Evolutionary conservation across 2,888 invertebrate species (phyloP).

Genomic region (Drosophila emarginata): DNA sequence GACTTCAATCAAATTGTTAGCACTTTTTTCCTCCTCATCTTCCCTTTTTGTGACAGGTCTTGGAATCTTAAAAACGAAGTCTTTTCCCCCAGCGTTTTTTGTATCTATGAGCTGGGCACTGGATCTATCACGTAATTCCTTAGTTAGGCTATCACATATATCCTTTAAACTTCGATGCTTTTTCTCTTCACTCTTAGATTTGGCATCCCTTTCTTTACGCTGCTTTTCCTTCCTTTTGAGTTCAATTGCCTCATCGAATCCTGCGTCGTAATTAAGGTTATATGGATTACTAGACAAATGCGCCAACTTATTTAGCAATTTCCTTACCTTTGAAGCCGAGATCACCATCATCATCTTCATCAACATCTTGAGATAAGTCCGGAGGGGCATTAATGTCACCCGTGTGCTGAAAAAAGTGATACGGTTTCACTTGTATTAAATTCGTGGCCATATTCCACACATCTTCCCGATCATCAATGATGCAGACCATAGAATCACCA

Average conservation of each 20-base stretch:
- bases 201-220: constrained; percentile 13
- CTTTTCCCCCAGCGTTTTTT: constrained; percentile 27
- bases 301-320: neutral
- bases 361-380: constrained; percentile 87
- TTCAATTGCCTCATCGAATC: neutral
- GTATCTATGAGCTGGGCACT: constrained; percentile 40
- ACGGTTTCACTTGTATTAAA: constrained; percentile 93
- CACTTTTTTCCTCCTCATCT: constrained; percentile 39
- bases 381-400: constrained; percentile 99
- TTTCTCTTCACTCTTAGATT: constrained; percentile 24
- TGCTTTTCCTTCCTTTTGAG: neutral
- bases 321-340: constrained; percentile 81
- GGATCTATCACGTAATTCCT: constrained; percentile 48
- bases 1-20: constrained; percentile 4
- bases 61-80: constrained; percentile 24
- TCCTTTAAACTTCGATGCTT: neutral
- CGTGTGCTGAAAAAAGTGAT: constrained; percentile 96
- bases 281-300: neutral
- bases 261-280: neutral
- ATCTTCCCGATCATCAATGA: constrained; percentile 99
- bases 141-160: constrained; percentile 6
- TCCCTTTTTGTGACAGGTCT: constrained; percentile 18
- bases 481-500: constrained; percentile 99
- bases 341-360: constrained; percentile 85
- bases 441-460: constrained; percentile 99